Percentiles rank a stretch among this genome's conserved stretches.
phyloP scores from a whole-genome alignment of 2,113 vertebrate genomes.

The Tupaia chinensis region DNA sequence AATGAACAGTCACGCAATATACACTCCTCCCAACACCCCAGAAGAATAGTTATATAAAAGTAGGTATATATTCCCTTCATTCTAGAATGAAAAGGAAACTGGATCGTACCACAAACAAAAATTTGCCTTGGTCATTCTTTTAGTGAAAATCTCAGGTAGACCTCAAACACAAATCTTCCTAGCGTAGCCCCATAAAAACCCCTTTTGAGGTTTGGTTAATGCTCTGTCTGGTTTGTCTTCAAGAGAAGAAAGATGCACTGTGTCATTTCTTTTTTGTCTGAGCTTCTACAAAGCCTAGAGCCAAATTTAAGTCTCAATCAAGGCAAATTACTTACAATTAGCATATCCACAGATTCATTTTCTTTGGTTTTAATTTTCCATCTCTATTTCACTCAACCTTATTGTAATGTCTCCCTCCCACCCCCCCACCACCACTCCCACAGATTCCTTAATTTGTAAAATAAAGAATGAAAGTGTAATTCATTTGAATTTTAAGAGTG shows the following conservation, averaged over 20 bases:
- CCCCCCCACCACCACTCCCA: too few species aligned
- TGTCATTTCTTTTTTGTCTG: constrained; percentile 3
- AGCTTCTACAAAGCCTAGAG: background rate
- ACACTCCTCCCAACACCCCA: background rate
- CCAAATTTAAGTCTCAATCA: constrained; percentile 44
- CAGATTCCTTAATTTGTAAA: constrained; percentile 59
- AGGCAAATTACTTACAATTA: constrained; percentile 57
- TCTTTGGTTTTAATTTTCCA: constrained; percentile 53
- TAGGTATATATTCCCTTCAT: background rate
- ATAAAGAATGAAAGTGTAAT: constrained; percentile 46
- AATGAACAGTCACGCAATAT: background rate
- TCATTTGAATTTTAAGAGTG: constrained; percentile 19
- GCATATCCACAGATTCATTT: constrained; percentile 55
- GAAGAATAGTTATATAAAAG: background rate
- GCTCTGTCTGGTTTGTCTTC: background rate
- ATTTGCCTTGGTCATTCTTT: background rate
- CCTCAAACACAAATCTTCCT: background rate
- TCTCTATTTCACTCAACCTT: constrained; percentile 35
- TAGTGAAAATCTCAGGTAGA: background rate
- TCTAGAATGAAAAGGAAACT: background rate
- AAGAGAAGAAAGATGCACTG: background rate
- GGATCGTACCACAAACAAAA: background rate
- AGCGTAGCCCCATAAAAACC: background rate
- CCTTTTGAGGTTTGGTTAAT: background rate
- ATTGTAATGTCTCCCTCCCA: background rate